Evolutionary conservation across 2,797 vertebrate genomes (phyloP).

Genomic region (Antrozous pallidus): DNA sequence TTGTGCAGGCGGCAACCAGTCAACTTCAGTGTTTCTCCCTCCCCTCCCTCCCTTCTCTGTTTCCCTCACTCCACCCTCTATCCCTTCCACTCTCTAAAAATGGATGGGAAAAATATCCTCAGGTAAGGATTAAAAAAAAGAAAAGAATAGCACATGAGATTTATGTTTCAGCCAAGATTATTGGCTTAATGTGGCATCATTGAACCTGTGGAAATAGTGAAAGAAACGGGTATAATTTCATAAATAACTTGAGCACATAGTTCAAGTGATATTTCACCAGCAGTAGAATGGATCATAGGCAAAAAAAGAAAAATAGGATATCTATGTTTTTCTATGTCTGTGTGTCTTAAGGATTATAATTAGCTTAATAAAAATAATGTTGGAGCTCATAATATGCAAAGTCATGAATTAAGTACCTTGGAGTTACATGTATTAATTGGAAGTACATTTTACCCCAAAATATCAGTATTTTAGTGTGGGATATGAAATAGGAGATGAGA

Average conservation of each 20-base stretch:
- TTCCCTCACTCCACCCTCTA: too few relatives aligned
- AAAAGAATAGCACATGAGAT: background rate
- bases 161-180: background rate
- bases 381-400: background rate
- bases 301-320: background rate
- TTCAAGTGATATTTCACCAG: background rate
- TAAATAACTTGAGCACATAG: background rate
- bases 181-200: background rate
- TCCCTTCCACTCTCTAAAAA: too few relatives aligned
- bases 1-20: too few relatives aligned
- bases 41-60: too few relatives aligned
- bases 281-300: background rate
- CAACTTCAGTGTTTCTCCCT: too few relatives aligned
- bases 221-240: constrained; percentile 20
- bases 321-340: background rate
- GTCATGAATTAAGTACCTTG: background rate
- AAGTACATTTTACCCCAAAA: background rate
- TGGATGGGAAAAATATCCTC: too few relatives aligned
- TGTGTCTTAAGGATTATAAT: background rate
- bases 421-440: background rate
- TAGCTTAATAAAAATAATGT: background rate
- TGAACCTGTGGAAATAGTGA: background rate
- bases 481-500: background rate
- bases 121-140: too few relatives aligned
- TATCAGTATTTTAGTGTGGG: background rate